These are phyloP conservation scores for Physella acuta DNA, from an alignment of 1,140 invertebrate genomes.

Conservation along the genomic window DNA sequence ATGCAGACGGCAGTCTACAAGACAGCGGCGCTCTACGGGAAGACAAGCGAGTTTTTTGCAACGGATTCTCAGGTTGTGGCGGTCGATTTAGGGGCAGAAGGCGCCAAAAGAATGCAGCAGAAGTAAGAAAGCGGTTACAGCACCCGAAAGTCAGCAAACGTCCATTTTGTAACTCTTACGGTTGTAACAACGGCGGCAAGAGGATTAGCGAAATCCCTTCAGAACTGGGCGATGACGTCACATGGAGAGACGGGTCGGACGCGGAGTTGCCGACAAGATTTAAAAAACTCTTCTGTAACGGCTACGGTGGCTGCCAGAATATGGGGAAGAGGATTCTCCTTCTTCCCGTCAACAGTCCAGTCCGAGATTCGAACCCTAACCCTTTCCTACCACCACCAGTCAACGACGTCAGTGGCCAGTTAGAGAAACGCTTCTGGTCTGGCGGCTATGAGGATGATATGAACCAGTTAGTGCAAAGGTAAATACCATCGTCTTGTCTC, in stretches of 20 bases:
- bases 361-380: neutral
- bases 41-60: constrained; percentile 32
- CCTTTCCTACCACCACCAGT: neutral
- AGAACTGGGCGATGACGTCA: neutral
- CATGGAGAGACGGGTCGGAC: neutral
- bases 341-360: neutral
- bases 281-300: constrained; percentile 35
- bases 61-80: constrained; percentile 36
- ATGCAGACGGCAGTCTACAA: too few species aligned
- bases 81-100: constrained; percentile 24
- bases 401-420: neutral
- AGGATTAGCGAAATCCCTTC: neutral
- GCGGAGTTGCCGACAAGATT: neutral
- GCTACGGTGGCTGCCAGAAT: constrained; percentile 32
- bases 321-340: neutral
- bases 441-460: constrained; percentile 1
- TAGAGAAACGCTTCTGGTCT: neutral
- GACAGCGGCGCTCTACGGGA: too few species aligned
- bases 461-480: neutral
- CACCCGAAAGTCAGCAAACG: constrained; percentile 21
- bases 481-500: neutral
- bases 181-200: constrained; percentile 29
- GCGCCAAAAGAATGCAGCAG: neutral
- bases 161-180: constrained; percentile 35
- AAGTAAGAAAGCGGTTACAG: neutral